These are phyloP conservation scores for Trichopoda pennipes DNA, from an alignment of 2,888 invertebrate species.

Conservation along the genomic window DNA sequence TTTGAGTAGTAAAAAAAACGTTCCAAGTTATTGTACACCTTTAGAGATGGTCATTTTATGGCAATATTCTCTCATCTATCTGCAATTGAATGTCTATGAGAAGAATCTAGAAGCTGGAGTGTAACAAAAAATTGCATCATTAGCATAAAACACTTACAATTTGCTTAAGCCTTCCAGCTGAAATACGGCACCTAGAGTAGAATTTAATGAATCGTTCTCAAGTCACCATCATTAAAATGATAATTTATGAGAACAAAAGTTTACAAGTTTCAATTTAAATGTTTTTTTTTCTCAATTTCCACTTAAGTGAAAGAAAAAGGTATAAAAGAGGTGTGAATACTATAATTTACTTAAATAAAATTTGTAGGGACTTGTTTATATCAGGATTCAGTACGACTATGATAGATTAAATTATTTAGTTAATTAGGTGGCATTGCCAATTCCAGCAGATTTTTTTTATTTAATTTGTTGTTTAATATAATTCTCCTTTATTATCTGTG, in stretches of 20 bases:
- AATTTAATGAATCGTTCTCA: slow-evolving; percentile 60
- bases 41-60: slow-evolving; percentile 27
- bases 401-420: slow-evolving; percentile 32
- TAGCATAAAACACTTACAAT: slow-evolving; percentile 67
- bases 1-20: slow-evolving; percentile 31
- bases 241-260: slow-evolving; percentile 45
- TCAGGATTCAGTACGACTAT: neutral
- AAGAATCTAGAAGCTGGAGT: slow-evolving; percentile 11
- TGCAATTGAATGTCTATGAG: slow-evolving; percentile 21
- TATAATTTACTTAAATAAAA: slow-evolving; percentile 51
- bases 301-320: slow-evolving; percentile 28
- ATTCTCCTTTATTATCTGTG: neutral
- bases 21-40: slow-evolving; percentile 43
- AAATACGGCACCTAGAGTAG: slow-evolving; percentile 51
- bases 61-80: slow-evolving; percentile 20
- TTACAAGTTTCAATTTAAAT: slow-evolving; percentile 39
- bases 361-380: slow-evolving; percentile 13
- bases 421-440: neutral
- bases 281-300: slow-evolving; percentile 3
- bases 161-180: slow-evolving; percentile 63
- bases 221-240: slow-evolving; percentile 63
- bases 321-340: slow-evolving; percentile 64
- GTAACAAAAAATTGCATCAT: slow-evolving; percentile 45
- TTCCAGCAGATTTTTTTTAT: neutral
- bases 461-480: too few species aligned